Evolutionary conservation across 2,113 vertebrate genomes (phyloP), one percentile per base, ranked within the genome.

Genomic region (Pampusana beccarii): DNA sequence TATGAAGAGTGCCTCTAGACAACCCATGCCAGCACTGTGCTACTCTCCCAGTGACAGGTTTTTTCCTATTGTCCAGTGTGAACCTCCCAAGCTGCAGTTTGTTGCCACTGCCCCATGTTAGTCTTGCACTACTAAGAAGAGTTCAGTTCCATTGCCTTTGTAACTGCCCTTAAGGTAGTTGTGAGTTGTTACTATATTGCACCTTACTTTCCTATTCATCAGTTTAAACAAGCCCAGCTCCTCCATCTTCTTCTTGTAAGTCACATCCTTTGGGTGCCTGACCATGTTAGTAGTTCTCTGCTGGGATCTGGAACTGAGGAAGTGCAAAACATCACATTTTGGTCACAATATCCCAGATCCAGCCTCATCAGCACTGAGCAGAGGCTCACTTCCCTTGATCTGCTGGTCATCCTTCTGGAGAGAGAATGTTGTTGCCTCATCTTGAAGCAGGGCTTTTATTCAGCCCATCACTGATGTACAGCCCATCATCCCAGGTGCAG

Each of bases 401-500:
- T 46, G 25, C 20, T 24, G 25, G 48, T 36, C 50, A 51, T 67
- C 19, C 24, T 65, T 20, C 21, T 48, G 67, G 40, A 20, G 24
- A 33, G 33, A 36, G 26, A 17, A 33, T 1, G 5, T 9, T 36
- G 25, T 17, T 60, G 38, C 61, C 25, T 64, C 21, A 10, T 21
- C 2, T 6, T 16, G 38, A 64, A 48, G 57, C 10, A 67, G 38
- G 51, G 74, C 42, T 58, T 80, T 23, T 60, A 13, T n/a, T 40
- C 29, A 64, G 38, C 29, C 33, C 1, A 0, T 31, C 31, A 6
- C 26, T 23, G 73, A 50, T 2, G 16, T 16, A 62, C 34, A 53
- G 51, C 13, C 23, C 8, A 5, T 0, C 8, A 40, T 13, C 20
- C 12, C 1, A 2, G 29, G 17, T 0, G 0, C 48, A 61, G 44